A percentile compares a stretch with the other conserved stretches of the same genome.
These are phyloP conservation scores for Oceanodroma leucorhoa DNA, from an alignment of 2,797 vertebrate species.

Conservation along the genomic window DNA sequence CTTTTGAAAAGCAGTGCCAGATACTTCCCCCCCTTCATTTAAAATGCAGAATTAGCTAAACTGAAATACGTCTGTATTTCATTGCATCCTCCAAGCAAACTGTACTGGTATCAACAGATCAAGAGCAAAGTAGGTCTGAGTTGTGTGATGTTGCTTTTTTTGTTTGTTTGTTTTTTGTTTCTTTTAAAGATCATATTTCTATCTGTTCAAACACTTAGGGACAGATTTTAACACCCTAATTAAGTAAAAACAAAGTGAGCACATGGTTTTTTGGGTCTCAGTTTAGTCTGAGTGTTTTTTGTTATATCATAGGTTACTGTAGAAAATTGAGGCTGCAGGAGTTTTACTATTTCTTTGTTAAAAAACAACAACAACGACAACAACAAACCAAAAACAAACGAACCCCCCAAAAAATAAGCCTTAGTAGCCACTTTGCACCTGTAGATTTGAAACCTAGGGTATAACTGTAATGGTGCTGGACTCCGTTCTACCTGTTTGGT, in stretches of 20 bases:
- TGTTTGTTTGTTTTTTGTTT: neutral
- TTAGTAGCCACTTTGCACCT: neutral
- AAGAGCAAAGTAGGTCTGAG: neutral
- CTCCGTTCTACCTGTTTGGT: neutral
- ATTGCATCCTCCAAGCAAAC: neutral
- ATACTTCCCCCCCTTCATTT: neutral
- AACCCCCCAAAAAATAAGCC: neutral
- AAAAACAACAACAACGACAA: neutral
- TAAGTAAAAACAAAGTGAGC: neutral
- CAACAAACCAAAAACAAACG: no score
- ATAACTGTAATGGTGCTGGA: neutral
- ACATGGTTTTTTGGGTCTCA: neutral
- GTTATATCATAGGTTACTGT: neutral
- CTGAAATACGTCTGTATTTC: neutral
- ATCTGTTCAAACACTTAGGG: accelerated
- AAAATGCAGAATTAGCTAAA: neutral
- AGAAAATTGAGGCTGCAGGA: neutral
- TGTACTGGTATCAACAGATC: neutral
- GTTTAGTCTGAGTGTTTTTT: neutral
- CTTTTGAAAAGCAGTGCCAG: neutral
- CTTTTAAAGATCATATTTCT: neutral
- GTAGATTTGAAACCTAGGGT: neutral
- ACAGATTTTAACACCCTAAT: neutral
- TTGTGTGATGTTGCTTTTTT: neutral
- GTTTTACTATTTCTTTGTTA: neutral